A percentile compares a stretch with the other conserved stretches of the same genome.
Evolutionary conservation across 2,797 vertebrate species (phyloP).

Genomic region (Scyliorhinus canicula): DNA sequence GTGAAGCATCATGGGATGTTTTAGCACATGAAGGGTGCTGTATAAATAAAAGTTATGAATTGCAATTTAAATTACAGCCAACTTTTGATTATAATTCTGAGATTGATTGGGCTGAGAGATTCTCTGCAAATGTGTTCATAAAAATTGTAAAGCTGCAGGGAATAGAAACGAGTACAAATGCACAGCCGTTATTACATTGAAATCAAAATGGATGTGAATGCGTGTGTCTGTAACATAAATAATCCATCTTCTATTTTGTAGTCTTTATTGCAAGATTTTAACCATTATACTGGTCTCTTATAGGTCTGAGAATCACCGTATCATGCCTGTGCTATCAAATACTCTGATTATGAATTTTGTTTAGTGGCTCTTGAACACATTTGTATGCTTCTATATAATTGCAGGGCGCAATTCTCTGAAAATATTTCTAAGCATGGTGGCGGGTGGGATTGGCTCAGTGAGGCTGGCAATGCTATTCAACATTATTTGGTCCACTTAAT

Average conservation of each 20-base stretch:
- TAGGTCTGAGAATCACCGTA: background rate
- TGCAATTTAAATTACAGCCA: background rate
- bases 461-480: too few relatives aligned
- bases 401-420: too few relatives aligned
- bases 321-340: background rate
- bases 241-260: background rate
- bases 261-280: background rate
- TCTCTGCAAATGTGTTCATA: background rate
- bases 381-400: background rate
- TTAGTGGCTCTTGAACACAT: background rate
- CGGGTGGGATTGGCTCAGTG: too few relatives aligned
- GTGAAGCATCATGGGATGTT: background rate
- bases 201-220: background rate
- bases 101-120: background rate
- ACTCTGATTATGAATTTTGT: background rate
- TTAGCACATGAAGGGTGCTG: background rate
- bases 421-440: too few relatives aligned
- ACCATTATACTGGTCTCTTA: background rate
- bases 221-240: background rate
- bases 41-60: background rate
- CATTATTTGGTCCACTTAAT: too few relatives aligned
- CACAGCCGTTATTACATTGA: background rate
- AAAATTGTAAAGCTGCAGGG: background rate
- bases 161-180: too few relatives aligned
- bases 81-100: slow-evolving; percentile 7